Conservation (phyloP, 2,113 vertebrate genomes). For the Psettodes erumei region DNA sequence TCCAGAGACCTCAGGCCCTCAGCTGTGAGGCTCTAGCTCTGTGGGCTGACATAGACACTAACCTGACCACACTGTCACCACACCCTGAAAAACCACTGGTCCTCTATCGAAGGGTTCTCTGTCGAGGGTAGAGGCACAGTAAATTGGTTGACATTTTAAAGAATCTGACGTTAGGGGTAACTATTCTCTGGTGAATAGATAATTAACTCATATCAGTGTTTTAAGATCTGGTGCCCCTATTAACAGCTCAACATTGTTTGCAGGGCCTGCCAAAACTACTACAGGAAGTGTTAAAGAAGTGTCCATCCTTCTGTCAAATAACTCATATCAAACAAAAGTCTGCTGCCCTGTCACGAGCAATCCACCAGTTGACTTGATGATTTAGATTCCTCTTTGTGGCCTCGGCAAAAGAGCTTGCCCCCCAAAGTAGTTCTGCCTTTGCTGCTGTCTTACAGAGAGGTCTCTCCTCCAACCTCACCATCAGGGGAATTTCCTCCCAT, state of each 20-base stretch:
- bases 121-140: conserved; percentile 10
- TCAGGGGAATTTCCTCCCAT: too few relatives aligned
- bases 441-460: too few relatives aligned
- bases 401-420: too few relatives aligned
- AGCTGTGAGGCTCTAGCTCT: conserved; percentile 49
- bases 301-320: too few relatives aligned
- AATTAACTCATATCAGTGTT: not conserved
- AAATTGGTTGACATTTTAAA: not conserved
- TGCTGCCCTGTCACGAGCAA: too few relatives aligned
- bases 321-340: too few relatives aligned
- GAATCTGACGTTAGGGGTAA: not conserved
- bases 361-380: too few relatives aligned
- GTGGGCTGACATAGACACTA: conserved; percentile 63
- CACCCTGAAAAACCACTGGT: conserved; percentile 49
- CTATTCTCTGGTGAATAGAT: not conserved
- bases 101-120: conserved; percentile 22
- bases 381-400: too few relatives aligned
- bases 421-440: too few relatives aligned
- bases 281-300: too few relatives aligned
- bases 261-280: not conserved
- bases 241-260: not conserved
- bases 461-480: too few relatives aligned
- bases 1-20: conserved; percentile 46
- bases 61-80: conserved; percentile 59
- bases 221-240: not conserved